Conservation (phyloP, 2,888 invertebrate genomes). For the Dryocosmus kuriphilus region DNA sequence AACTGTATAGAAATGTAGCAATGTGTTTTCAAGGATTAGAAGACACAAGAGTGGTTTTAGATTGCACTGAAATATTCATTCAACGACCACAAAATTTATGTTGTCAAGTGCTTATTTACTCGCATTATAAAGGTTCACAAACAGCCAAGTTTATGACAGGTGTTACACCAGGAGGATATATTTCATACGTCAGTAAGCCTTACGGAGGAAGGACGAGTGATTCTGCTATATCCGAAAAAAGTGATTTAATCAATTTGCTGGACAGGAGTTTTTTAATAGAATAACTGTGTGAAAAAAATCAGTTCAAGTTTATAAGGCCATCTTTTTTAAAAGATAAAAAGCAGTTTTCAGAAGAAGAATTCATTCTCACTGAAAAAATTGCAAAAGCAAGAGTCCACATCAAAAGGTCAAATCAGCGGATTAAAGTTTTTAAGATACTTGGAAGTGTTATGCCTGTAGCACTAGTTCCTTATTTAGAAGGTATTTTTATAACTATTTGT, state of each 20-base stretch:
- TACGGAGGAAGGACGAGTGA: constrained; percentile 51
- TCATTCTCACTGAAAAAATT: constrained; percentile 46
- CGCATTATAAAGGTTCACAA: no score
- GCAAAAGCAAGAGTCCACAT: no score
- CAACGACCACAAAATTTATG: constrained; percentile 49
- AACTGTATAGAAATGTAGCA: no score
- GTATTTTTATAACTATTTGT: constrained; percentile 53
- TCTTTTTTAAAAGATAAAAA: no score
- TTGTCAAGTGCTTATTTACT: constrained; percentile 52
- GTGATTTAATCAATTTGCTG: constrained; percentile 45
- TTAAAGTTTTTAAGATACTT: constrained; percentile 54
- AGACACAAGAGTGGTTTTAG: no score
- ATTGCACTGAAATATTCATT: constrained; percentile 50
- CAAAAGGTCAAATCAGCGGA: constrained; percentile 54
- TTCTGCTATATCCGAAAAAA: constrained; percentile 46
- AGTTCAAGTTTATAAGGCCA: no score
- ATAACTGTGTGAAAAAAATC: constrained; percentile 48
- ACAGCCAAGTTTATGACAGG: constrained; percentile 1
- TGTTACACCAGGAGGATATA: not conserved
- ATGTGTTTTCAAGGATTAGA: constrained; percentile 60
- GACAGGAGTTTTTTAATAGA: constrained; percentile 55
- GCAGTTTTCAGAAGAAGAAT: no score
- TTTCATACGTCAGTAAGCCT: constrained; percentile 54
- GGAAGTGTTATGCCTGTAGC: constrained; percentile 46
- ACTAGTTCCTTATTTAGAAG: constrained; percentile 44